Evolutionary conservation across 2,797 vertebrate species (phyloP), one percentile per base, ranked within the genome.

Genomic region (Myripristis murdjan): DNA sequence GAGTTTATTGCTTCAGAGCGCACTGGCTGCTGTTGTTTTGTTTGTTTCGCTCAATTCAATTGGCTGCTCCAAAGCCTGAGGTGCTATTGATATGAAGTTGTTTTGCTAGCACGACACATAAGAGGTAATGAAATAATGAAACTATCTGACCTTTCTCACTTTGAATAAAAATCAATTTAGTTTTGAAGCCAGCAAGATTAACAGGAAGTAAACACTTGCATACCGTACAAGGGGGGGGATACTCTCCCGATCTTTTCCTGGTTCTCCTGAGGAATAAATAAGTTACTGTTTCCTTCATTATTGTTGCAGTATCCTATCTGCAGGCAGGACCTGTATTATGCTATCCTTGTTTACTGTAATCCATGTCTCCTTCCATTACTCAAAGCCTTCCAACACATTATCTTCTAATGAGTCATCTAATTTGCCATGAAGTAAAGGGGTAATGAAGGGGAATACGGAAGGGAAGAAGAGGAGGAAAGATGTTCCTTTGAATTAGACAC

Each of bases 31-130:
- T 59, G 10, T 55, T 52, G 61, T 41, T 71, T 10, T 73, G 49
- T 64, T 79, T 61, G 58, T 81, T 83, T 79, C 68, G 64, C 70
- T 70, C 47, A 64, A 63, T 76, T 77, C 59, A 79, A 66, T 67
- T 10, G n/a, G 46, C 52, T 28, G 41, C 58, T 65, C 24, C 53
- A 8, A 55, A 60, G 68, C 81, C 6, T 26, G 3, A 73, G 67
- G 83, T 73, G 0, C 57, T 1, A 41, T 46, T 24, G 57, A 68
- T 73, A 78, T 73, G 15, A 64, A 81, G 69, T 51, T 65, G 65
- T 49, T 87, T 76, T 69, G 48, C 63, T 70, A 65, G 54, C 48
- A 37, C 35, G 68, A 72, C 66, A 77, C 54, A 52, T 56, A 63
- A 61, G 44, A 75, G 39, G 43, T 49, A 64, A 64, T 2, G 24